phyloP scores from a whole-genome alignment of 1,140 invertebrate genomes.

The Magallana gigas region DNA sequence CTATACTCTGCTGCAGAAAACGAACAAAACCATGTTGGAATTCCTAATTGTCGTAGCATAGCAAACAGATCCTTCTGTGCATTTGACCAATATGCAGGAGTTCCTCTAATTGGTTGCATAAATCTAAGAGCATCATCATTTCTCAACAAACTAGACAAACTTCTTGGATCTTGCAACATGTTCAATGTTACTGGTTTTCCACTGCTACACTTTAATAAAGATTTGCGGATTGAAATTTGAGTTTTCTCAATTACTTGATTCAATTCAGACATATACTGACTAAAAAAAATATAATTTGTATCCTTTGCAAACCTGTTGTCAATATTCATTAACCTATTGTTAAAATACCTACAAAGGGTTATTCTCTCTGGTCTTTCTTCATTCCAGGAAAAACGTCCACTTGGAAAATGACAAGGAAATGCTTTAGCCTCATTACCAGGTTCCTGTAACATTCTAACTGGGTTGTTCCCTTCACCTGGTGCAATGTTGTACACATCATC shows the following conservation, averaged over 20 bases:
- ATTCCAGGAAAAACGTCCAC: constrained; percentile 29
- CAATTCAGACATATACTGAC: too few relatives aligned
- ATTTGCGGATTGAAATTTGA: too few relatives aligned
- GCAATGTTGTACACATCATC: constrained; percentile 50
- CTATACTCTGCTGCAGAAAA: constrained; percentile 58
- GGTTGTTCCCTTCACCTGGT: constrained; percentile 42
- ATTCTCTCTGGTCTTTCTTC: constrained; percentile 33
- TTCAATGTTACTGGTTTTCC: neutral
- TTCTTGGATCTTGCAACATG: neutral
- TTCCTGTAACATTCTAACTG: constrained; percentile 42
- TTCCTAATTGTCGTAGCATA: constrained; percentile 58
- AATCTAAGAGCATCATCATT: constrained; percentile 42
- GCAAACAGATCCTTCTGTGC: constrained; percentile 62
- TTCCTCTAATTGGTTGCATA: constrained; percentile 56
- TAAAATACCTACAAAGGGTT: constrained; percentile 32
- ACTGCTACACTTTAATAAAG: too few relatives aligned
- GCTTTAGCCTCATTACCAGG: constrained; percentile 42
- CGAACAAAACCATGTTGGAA: constrained; percentile 54
- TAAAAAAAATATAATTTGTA: too few relatives aligned
- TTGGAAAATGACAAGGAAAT: constrained; percentile 37
- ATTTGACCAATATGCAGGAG: constrained; percentile 54
- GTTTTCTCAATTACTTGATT: too few relatives aligned
- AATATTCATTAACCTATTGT: neutral
- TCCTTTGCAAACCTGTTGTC: too few relatives aligned
- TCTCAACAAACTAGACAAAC: neutral